Evolutionary conservation across 2,797 vertebrate genomes (phyloP).

Genomic region (Glossophaga mutica): DNA sequence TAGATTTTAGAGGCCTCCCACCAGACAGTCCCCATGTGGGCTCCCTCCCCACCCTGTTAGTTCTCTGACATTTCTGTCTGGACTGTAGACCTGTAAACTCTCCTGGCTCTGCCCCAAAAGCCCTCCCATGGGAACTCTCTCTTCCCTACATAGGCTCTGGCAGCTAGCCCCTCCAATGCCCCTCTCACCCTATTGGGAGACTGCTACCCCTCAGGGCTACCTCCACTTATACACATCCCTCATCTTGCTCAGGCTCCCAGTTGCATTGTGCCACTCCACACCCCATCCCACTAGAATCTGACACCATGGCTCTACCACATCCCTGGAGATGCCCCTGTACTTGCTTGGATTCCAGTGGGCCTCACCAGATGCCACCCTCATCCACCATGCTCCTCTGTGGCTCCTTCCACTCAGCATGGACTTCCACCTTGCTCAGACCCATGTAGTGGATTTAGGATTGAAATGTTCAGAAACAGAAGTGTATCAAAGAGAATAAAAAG

Average conservation of each 20-base stretch:
- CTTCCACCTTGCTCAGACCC: not conserved
- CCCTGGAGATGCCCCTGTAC: fast-evolving
- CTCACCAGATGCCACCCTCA: not conserved
- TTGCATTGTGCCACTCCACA: fast-evolving
- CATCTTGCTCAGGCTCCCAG: not conserved
- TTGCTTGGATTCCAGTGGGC: not conserved
- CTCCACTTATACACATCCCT: not conserved
- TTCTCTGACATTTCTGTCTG: not conserved
- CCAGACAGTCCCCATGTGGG: fast-evolving
- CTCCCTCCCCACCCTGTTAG: fast-evolving
- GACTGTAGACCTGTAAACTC: not conserved
- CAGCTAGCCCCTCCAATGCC: fast-evolving
- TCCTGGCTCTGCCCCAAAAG: not conserved
- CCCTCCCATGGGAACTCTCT: fast-evolving
- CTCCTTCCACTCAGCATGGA: fast-evolving
- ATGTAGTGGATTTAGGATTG: not conserved
- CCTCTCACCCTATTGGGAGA: not conserved
- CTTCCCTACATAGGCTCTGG: fast-evolving
- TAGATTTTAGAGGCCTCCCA: not conserved
- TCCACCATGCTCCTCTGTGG: not conserved
- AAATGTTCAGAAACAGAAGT: not conserved
- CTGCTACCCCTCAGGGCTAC: too few relatives aligned
- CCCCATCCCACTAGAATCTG: not conserved
- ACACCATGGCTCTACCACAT: not conserved
- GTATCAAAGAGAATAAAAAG: not conserved